Evolutionary conservation across 2,888 invertebrate species (phyloP).

Genomic region (Operophtera brumata): DNA sequence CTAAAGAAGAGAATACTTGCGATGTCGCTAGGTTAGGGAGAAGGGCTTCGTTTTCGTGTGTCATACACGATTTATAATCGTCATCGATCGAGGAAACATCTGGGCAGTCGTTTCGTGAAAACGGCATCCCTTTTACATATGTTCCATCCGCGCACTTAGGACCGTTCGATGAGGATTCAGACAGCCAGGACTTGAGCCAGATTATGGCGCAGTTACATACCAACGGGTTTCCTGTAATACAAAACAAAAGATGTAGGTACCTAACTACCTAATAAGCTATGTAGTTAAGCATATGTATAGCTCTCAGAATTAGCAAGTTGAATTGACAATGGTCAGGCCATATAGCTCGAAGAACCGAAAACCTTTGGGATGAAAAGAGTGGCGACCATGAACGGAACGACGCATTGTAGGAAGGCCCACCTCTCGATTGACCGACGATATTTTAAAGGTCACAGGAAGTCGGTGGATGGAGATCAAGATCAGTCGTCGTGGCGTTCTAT

Average conservation of each 20-base stretch:
- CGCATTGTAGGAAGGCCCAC: too few species aligned
- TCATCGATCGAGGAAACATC: conserved; percentile 69
- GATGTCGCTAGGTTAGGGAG: conserved; percentile 78
- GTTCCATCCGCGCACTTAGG: conserved; percentile 90
- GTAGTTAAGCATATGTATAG: too few species aligned
- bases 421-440: too few species aligned
- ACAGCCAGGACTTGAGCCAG: conserved; percentile 92
- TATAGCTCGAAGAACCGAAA: too few species aligned
- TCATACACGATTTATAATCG: conserved; percentile 80
- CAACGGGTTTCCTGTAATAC: conserved; percentile 88
- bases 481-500: too few species aligned
- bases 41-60: conserved; percentile 86
- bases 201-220: conserved; percentile 90
- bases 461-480: too few species aligned
- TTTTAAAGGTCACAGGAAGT: too few species aligned
- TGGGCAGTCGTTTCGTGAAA: conserved; percentile 85
- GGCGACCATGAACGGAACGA: too few species aligned
- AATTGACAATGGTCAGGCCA: too few species aligned
- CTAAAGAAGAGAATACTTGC: conserved; percentile 81
- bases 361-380: too few species aligned
- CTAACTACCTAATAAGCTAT: too few species aligned
- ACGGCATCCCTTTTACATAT: conserved; percentile 85
- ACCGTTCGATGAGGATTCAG: conserved; percentile 86
- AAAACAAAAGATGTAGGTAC: not conserved
- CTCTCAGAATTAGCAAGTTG: too few species aligned